Conservation (phyloP, 1,140 invertebrate species). For the Mamestra configurata region DNA sequence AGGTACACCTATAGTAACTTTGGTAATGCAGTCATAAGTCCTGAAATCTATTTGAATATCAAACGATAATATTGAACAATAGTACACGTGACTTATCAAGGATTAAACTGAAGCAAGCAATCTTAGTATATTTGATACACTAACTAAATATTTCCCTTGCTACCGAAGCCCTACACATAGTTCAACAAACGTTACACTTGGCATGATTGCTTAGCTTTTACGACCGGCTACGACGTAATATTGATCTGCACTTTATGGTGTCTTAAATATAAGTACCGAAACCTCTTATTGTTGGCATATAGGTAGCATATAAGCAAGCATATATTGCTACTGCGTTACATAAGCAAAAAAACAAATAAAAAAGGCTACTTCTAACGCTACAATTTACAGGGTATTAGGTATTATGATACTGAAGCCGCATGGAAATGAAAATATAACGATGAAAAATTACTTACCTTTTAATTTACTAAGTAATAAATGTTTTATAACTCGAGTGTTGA, state of each 20-base stretch:
- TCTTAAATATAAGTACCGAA: conserved; percentile 7
- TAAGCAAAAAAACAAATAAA: neutral
- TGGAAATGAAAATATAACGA: neutral
- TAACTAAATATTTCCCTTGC: conserved; percentile 9
- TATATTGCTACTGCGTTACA: neutral
- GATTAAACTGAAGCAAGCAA: neutral
- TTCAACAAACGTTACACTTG: conserved; percentile 5
- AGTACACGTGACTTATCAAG: neutral
- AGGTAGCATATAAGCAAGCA: neutral
- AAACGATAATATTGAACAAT: neutral
- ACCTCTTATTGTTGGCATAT: conserved; percentile 6
- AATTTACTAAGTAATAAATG: neutral
- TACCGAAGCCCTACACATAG: neutral
- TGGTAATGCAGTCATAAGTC: neutral
- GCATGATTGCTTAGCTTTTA: conserved; percentile 36
- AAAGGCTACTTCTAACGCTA: neutral
- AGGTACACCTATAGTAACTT: too few species aligned
- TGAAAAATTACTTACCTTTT: neutral
- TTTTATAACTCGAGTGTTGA: neutral
- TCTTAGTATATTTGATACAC: conserved; percentile 9
- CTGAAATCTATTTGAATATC: neutral
- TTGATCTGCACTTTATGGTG: conserved; percentile 32
- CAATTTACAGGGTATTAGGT: neutral
- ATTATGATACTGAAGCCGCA: neutral
- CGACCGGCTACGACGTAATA: conserved; percentile 34